Evolutionary conservation across 1,140 invertebrate species (phyloP).

Genomic region (Hycleus cichorii): DNA sequence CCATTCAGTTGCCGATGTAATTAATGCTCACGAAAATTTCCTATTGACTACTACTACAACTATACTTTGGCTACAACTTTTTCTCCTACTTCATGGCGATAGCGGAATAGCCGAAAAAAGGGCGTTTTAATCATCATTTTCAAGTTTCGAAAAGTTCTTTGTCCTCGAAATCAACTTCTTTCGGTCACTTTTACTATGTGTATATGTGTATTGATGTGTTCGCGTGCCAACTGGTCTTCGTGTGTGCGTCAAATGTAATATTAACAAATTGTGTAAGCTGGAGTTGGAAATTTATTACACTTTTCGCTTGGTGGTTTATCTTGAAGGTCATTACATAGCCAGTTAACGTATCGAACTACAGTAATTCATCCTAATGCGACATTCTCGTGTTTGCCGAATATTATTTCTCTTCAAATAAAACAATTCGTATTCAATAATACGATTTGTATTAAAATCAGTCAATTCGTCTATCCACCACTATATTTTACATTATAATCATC

Average conservation of each 20-base stretch:
- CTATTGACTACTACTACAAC: constrained; percentile 10
- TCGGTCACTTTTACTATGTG: too few species aligned
- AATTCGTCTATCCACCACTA: not conserved
- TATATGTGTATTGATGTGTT: not conserved
- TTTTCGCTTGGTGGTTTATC: constrained; percentile 16
- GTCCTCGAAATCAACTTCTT: too few species aligned
- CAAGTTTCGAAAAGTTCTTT: too few species aligned
- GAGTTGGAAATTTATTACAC: constrained; percentile 17
- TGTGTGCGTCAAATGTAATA: constrained; percentile 19
- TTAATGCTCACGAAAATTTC: constrained; percentile 16
- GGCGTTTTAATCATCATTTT: too few species aligned
- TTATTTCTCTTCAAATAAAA: constrained; percentile 7
- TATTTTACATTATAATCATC: not conserved
- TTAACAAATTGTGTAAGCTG: constrained; percentile 21
- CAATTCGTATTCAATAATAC: not conserved
- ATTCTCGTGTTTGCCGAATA: constrained; percentile 23
- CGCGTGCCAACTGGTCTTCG: constrained; percentile 8
- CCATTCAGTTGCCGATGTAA: constrained; percentile 14
- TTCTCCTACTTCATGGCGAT: too few species aligned
- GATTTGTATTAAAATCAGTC: not conserved
- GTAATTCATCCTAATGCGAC: constrained; percentile 23
- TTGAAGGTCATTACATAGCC: constrained; percentile 18
- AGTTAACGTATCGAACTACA: constrained; percentile 17
- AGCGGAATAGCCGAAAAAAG: too few species aligned
- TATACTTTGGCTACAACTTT: too few species aligned